Percentiles rank a stretch among this genome's conserved stretches.
These are phyloP conservation scores for Oceanodroma tethys DNA, from an alignment of 2,113 vertebrate genomes.

Conservation along the genomic window DNA sequence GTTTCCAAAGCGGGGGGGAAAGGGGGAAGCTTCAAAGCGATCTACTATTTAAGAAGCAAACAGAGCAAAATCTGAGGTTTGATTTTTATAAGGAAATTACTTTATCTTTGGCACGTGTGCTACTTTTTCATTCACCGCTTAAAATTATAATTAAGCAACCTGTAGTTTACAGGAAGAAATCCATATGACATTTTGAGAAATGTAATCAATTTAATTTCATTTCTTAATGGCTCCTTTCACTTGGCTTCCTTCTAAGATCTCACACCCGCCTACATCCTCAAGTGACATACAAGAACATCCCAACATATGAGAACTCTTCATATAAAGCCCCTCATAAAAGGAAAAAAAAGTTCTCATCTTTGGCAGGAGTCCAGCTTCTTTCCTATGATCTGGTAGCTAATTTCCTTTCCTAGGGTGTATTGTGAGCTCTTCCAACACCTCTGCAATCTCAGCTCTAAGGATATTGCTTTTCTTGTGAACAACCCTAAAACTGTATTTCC, in stretches of 20 bases:
- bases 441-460: not conserved
- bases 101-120: not conserved
- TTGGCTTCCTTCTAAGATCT: not conserved
- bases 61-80: not conserved
- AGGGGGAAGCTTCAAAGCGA: not conserved
- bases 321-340: not conserved
- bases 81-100: not conserved
- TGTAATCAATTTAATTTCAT: not conserved
- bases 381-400: not conserved
- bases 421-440: not conserved
- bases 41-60: not conserved
- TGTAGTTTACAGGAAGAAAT: not conserved
- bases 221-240: not conserved
- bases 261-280: not conserved
- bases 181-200: not conserved
- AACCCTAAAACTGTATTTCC: not conserved
- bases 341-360: not conserved
- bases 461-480: not conserved
- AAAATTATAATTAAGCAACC: not conserved
- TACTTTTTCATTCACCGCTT: not conserved
- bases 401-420: not conserved
- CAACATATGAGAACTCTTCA: not conserved
- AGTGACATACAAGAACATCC: not conserved
- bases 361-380: not conserved
- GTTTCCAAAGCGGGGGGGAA: not conserved